These are phyloP conservation scores for Labeo rohita DNA, from an alignment of 2,113 vertebrate species.

Conservation along the genomic window DNA sequence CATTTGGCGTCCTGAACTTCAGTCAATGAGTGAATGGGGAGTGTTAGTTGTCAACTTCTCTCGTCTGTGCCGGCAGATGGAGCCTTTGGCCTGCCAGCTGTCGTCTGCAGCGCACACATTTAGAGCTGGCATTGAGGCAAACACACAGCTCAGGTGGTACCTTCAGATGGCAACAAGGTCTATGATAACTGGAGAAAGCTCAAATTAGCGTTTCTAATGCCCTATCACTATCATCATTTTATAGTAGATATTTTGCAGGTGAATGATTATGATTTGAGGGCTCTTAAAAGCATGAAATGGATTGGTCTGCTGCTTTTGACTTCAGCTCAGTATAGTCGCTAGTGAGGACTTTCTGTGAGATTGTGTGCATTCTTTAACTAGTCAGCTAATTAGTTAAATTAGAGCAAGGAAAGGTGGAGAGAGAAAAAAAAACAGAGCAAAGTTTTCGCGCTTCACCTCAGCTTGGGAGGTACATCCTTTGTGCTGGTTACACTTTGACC, in stretches of 20 bases:
- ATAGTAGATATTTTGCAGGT: not conserved
- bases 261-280: not conserved
- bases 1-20: constrained; percentile 23
- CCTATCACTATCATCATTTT: not conserved
- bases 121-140: constrained; percentile 43
- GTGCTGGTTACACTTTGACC: constrained; percentile 57
- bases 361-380: not conserved
- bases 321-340: not conserved
- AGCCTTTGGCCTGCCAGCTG: constrained; percentile 59
- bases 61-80: constrained; percentile 64
- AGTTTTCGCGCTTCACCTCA: constrained; percentile 16
- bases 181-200: not conserved
- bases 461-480: constrained; percentile 46
- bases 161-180: constrained; percentile 7
- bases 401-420: not conserved
- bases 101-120: constrained; percentile 19
- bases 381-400: not conserved
- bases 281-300: not conserved
- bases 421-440: not conserved
- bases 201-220: not conserved
- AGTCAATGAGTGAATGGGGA: constrained; percentile 37
- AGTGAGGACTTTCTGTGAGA: no score
- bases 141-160: not conserved
- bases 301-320: not conserved
- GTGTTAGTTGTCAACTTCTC: constrained; percentile 39